A percentile compares a stretch with the other conserved stretches of the same genome.
Evolutionary conservation across 2,113 vertebrate species (phyloP).

Genomic region (Atherinomorus stipes): DNA sequence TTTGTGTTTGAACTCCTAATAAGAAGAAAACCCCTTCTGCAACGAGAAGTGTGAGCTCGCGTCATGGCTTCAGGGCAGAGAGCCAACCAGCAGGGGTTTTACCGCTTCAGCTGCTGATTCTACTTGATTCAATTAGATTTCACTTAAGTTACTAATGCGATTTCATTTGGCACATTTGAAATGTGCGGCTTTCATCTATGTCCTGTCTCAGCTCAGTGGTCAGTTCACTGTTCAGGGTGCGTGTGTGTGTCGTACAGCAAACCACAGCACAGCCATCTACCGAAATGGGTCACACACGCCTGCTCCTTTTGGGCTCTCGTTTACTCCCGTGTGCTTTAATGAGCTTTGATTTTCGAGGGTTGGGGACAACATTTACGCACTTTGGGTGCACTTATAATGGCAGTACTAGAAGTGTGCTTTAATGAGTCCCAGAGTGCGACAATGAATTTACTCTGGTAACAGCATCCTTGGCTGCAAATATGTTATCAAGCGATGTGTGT

Average conservation of each 20-base stretch:
- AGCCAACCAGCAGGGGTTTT: conserved; percentile 60
- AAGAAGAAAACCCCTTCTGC: conserved; percentile 3
- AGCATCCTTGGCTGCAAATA: conserved; percentile 32
- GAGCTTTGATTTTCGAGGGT: conserved; percentile 49
- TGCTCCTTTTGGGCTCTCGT: conserved; percentile 55
- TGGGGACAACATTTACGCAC: conserved; percentile 58
- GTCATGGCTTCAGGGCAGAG: conserved; percentile 37
- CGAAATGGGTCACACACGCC: conserved; percentile 64
- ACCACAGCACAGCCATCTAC: conserved; percentile 13
- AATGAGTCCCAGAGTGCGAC: conserved; percentile 66
- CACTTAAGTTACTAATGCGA: conserved; percentile 60
- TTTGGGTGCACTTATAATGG: conserved; percentile 52
- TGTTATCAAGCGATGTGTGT: conserved; percentile 22
- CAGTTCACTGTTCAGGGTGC: conserved; percentile 1
- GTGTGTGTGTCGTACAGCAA: background rate
- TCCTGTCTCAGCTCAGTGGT: conserved; percentile 21
- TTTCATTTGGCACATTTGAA: conserved; percentile 66
- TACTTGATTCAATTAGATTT: conserved; percentile 68
- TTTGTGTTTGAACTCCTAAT: conserved; percentile 4
- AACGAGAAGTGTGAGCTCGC: conserved; percentile 1
- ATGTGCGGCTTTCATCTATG: conserved; percentile 46
- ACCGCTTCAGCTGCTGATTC: conserved; percentile 53
- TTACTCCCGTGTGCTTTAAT: conserved; percentile 60
- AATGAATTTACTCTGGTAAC: conserved; percentile 39
- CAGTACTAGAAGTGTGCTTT: conserved; percentile 31